Evolutionary conservation across 1,140 invertebrate genomes (phyloP), one percentile per base, ranked within the genome.

Genomic region (Drosophila pandora): DNA sequence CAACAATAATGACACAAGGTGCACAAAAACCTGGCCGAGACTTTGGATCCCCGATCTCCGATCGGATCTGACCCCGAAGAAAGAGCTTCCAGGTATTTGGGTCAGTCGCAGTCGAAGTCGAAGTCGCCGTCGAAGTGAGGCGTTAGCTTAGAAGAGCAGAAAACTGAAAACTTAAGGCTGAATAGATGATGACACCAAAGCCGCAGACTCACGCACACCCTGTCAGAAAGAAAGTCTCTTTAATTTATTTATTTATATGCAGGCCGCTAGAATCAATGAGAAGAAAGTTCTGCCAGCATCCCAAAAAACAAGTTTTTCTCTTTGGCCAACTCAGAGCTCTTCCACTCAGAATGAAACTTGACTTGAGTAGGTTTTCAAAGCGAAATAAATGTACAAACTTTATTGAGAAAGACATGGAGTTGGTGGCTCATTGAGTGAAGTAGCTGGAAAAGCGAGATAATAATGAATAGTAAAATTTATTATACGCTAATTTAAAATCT

Each of bases 201-300:
- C 77, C 60, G 54, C 39, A 50, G 67, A 52, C 58, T 21, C 53
- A 68, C 62, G 52, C 62, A 55, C 49, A 68, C 64, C 34, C 37
- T 30, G 69, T 53, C 76, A 65, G 48, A 88, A 88, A 87, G 83
- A 87, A 87, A 88, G 83, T 87, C 79, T 69, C 72, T 76, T 84
- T 88, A 87, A 88, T 87, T 87, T 88, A 79, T 87, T 69, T 87
- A 83, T 88, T 85, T 85, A 78, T 82, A 85, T 87, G 78, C 78
- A 76, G 63, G 64, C 74, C 78, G 75, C 78, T 75, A 87, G 82
- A 85, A 85, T 85, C 82, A 82, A 82, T 82, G 82, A 75, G 65
- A 81, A 82, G 82, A 85, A 85, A 85, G 82, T 85, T 85, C 82
- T 23, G 64, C 62, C 81, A 87, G 81, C 81, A 84, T 85, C 81